Evolutionary conservation across 2,888 invertebrate genomes (phyloP).

Genomic region (Ectemnius cavifrons): DNA sequence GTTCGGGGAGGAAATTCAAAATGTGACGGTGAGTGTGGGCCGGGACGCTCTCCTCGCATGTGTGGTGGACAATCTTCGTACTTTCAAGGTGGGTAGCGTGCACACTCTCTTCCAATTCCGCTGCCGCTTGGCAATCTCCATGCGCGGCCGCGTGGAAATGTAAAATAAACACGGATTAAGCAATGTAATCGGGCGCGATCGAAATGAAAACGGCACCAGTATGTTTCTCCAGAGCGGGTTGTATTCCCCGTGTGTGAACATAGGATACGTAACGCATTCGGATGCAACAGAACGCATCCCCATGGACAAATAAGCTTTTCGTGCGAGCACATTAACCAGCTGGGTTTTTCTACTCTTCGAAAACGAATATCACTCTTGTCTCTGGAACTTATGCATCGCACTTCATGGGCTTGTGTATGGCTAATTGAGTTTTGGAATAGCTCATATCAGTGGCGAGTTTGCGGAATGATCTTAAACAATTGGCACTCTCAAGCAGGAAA

Average conservation of each 20-base stretch:
- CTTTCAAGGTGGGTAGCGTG: constrained; percentile 85
- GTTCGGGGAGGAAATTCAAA: constrained; percentile 93
- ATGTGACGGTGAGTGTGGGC: constrained; percentile 93
- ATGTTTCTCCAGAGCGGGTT: neutral
- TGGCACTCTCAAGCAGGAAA: too few relatives aligned
- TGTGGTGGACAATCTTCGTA: constrained; percentile 92
- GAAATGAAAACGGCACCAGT: neutral
- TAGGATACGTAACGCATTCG: neutral
- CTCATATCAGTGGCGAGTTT: too few relatives aligned
- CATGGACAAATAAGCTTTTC: constrained; percentile 15
- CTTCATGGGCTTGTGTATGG: neutral
- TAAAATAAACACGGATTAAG: constrained; percentile 6
- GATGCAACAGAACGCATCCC: neutral
- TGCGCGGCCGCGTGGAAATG: neutral
- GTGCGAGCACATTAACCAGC: constrained; percentile 11
- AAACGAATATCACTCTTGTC: constrained; percentile 24
- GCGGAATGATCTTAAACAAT: too few relatives aligned
- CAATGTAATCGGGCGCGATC: neutral
- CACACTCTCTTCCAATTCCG: neutral
- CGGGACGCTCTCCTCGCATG: constrained; percentile 92
- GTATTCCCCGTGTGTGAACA: constrained; percentile 2
- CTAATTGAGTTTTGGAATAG: neutral
- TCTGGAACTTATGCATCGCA: constrained; percentile 4
- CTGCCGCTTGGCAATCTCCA: neutral
- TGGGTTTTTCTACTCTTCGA: constrained; percentile 21